Conservation (phyloP, 2,113 vertebrate genomes). For the Gambusia affinis region DNA sequence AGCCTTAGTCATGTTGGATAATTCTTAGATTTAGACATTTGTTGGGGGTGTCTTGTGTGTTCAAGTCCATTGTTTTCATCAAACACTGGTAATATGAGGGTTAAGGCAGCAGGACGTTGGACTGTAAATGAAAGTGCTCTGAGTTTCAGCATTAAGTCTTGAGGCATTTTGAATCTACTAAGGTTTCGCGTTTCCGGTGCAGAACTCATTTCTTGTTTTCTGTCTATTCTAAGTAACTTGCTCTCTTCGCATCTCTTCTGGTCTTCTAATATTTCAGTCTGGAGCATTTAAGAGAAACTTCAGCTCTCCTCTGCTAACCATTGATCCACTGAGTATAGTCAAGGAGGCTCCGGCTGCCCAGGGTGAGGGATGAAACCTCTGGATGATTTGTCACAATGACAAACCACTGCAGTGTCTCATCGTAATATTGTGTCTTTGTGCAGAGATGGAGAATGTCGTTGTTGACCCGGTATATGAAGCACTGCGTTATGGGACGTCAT, state of each 20-base stretch:
- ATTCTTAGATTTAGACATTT: too few relatives aligned
- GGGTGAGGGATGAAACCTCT: constrained; percentile 64
- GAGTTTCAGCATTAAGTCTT: neutral
- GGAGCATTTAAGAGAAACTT: constrained; percentile 90
- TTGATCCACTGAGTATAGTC: constrained; percentile 78
- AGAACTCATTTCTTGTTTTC: constrained; percentile 7
- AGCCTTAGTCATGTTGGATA: too few relatives aligned
- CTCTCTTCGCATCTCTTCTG: neutral
- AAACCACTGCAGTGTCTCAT: constrained; percentile 16
- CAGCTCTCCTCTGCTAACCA: constrained; percentile 88
- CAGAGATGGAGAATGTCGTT: constrained; percentile 62
- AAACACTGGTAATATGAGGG: too few relatives aligned
- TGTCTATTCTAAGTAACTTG: constrained; percentile 17
- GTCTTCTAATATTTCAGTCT: constrained; percentile 66
- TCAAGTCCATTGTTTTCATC: too few relatives aligned
- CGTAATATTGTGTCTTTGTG: constrained; percentile 24
- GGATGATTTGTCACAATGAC: constrained; percentile 16
- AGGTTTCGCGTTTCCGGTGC: neutral
- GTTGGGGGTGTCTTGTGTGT: too few relatives aligned
- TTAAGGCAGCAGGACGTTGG: too few relatives aligned
- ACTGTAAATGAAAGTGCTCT: too few relatives aligned
- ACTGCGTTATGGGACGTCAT: constrained; percentile 88
- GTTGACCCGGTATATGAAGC: constrained; percentile 91
- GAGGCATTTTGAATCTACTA: constrained; percentile 16
- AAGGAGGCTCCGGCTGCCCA: constrained; percentile 81